These are phyloP conservation scores for Gyrodactylus salaris DNA, from an alignment of 1,140 invertebrate species.

Conservation along the genomic window DNA sequence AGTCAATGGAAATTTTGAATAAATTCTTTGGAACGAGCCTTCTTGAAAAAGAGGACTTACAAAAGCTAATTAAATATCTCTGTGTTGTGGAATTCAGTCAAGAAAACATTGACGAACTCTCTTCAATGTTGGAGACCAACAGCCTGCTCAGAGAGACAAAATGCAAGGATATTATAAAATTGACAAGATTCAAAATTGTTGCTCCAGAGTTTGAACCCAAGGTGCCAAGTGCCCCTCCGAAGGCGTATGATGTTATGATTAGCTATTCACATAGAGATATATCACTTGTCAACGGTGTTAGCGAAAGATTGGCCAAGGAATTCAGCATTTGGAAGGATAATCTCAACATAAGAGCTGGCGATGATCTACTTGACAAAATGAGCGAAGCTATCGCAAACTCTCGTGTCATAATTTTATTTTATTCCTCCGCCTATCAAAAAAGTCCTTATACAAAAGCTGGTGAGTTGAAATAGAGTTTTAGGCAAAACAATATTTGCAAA, in stretches of 20 bases:
- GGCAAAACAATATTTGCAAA: not conserved
- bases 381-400: not conserved
- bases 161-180: no score
- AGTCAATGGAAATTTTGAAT: no score
- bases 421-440: not conserved
- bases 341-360: not conserved
- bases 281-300: not conserved
- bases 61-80: no score
- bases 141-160: no score
- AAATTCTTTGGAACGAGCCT: no score
- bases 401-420: not conserved
- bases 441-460: not conserved
- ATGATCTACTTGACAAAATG: not conserved
- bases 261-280: conserved; percentile 1
- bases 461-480: not conserved
- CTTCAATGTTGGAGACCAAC: no score
- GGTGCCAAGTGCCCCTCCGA: no score
- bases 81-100: no score
- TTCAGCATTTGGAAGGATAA: not conserved
- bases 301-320: not conserved
- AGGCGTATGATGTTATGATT: not conserved
- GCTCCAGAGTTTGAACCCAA: no score
- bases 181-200: no score
- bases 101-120: no score
- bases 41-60: no score